A percentile compares a stretch with the other conserved stretches of the same genome.
phyloP scores from a whole-genome alignment of 2,888 invertebrate species.

The Dynastes tityus region DNA sequence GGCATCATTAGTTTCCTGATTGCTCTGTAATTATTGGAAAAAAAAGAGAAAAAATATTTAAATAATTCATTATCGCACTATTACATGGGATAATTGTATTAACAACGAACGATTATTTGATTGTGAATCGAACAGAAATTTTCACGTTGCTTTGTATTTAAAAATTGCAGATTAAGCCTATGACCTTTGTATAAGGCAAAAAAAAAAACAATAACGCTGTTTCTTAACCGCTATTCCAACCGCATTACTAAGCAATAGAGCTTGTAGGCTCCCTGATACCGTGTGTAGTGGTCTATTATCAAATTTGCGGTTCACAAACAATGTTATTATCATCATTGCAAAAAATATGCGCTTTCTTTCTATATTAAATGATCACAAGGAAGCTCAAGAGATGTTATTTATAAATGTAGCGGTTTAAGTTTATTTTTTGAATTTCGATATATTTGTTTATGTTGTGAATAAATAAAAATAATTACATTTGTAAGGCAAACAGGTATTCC shows the following conservation, averaged over 20 bases:
- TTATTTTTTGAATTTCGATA: too few species aligned
- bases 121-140: too few species aligned
- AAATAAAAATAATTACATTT: too few species aligned
- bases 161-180: background rate
- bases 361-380: background rate
- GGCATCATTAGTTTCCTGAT: too few species aligned
- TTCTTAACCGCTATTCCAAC: background rate
- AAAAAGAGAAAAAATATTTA: background rate
- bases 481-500: too few species aligned
- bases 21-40: background rate
- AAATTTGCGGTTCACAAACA: slow-evolving; percentile 26
- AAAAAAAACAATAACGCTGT: background rate
- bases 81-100: too few species aligned
- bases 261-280: background rate
- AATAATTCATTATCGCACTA: background rate
- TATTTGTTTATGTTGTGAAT: too few species aligned
- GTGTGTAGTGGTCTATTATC: slow-evolving; percentile 22
- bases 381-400: background rate
- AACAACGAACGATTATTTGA: too few species aligned
- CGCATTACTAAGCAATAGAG: slow-evolving; percentile 5
- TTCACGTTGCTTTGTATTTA: too few species aligned
- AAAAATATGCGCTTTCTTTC: background rate
- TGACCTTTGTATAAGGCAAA: background rate
- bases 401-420: too few species aligned
- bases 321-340: slow-evolving; percentile 12